Base-by-base conservation (phyloP, 2,797 vertebrate species). In the Tenualosa ilisha region DNA sequence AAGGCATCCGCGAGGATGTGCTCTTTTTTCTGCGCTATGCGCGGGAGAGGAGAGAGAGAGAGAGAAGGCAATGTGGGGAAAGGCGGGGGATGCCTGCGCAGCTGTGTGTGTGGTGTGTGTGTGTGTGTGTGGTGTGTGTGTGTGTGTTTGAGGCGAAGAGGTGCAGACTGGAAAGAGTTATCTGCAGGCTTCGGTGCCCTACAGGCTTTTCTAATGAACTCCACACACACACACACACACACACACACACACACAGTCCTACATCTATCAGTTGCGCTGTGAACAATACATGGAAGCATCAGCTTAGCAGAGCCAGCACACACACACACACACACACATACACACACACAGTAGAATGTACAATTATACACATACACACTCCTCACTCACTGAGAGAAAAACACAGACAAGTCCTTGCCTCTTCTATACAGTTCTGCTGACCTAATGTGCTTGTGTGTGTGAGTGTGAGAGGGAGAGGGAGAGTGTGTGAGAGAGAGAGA, bases 151-250 rank as follows among this genome's bases (percentile, higher is more conserved):
- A 63, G n/a, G 8, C 61, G 8, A 65, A 3, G n/a, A 65, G 8
- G 61, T 11, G 61, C 9, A 2, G 22, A 26, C 22, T 63, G 8
- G 22, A 22, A 9, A 20, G 61, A 24, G 61, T 63, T 63, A 63
- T 63, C n/a, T 24, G 54, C 54, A 17, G 54, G 54, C 17, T 17
- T 56, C 17, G 3, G 54, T 56, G 24, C 61, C 61, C 61, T 65
- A 9, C n/a, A 65, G 61, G 9, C 6, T 63, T 65, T 24, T 65
- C 61, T 65, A 65, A 65, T 65, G 61, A 65, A 65, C 61, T 65
- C 61, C 61, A 24, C 61, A 63, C 61, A 63, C 61, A 63, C 61
- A 24, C 61, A 26, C 61, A 63, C 61, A 63, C n/a, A 63, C n/a
- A 63, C n/a, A 26, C 2, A 65, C 61, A 63, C 59, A 63, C 22